Evolutionary conservation across 2,113 vertebrate genomes (phyloP).

Genomic region (Pantherophis guttatus): DNA sequence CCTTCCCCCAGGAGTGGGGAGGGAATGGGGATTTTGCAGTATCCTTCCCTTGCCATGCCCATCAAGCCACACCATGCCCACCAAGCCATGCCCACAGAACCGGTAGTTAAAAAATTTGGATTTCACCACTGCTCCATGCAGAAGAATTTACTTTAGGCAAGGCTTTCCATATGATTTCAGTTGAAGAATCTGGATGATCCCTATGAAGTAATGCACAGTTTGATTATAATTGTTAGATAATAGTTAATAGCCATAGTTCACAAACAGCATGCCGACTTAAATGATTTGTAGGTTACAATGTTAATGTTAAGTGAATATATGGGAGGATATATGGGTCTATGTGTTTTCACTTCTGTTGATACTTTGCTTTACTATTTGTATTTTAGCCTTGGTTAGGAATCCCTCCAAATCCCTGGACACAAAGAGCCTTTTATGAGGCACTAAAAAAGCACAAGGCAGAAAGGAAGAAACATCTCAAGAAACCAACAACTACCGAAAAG

Average conservation of each 20-base stretch:
- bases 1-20: too few species aligned
- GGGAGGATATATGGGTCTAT: neutral
- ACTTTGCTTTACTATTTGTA: neutral
- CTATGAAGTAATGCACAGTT: neutral
- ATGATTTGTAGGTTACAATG: neutral
- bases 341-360: neutral
- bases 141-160: neutral
- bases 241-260: neutral
- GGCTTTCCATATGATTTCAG: neutral
- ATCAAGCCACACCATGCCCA: too few species aligned
- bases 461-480: neutral
- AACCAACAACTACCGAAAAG: neutral
- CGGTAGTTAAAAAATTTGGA: too few species aligned
- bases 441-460: neutral
- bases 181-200: neutral
- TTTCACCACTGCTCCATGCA: neutral
- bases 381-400: conserved; percentile 20
- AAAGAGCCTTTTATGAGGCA: conserved; percentile 13
- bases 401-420: conserved; percentile 25
- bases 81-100: too few species aligned
- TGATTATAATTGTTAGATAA: neutral
- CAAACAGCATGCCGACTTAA: neutral
- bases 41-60: too few species aligned
- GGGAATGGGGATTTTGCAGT: too few species aligned
- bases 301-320: neutral